Percentiles rank a stretch among this genome's conserved stretches.
Conservation (phyloP, 2,113 vertebrate genomes). For the Malurus alboscapulatus region DNA sequence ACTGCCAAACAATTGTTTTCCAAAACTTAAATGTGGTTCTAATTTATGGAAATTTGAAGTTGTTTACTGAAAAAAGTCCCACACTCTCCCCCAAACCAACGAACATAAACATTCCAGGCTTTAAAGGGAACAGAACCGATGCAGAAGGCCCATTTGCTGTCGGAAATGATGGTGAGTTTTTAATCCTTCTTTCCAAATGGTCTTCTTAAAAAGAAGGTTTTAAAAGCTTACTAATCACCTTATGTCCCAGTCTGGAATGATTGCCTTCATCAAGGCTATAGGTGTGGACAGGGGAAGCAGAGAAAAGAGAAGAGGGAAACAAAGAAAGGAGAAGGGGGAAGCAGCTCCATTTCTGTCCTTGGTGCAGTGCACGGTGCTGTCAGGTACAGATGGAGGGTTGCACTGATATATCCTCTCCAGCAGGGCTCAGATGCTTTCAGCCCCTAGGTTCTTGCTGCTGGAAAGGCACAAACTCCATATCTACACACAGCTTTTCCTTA, state of each 20-base stretch:
- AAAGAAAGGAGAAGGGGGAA: not conserved
- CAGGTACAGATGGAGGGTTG: not conserved
- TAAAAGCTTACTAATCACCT: not conserved
- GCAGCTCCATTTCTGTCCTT: not conserved
- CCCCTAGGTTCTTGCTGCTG: not conserved
- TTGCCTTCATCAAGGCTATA: not conserved
- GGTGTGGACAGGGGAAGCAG: not conserved
- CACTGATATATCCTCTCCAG: not conserved
- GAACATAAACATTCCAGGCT: not conserved
- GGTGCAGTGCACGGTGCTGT: rapidly evolving
- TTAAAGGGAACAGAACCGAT: not conserved
- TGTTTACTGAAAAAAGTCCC: not conserved
- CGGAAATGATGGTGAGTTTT: not conserved
- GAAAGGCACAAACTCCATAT: not conserved
- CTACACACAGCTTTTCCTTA: not conserved
- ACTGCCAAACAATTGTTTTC: constrained; percentile 12
- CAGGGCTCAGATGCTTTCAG: not conserved
- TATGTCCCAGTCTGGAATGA: not conserved
- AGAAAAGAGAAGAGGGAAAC: not conserved
- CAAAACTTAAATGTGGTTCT: constrained; percentile 25
- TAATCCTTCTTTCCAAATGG: not conserved
- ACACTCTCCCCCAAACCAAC: not conserved
- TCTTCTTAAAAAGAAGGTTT: not conserved
- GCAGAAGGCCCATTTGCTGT: not conserved
- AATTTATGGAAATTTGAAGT: constrained; percentile 22